Percentiles rank a stretch among this genome's conserved stretches.
Conservation (phyloP, 2,888 invertebrate genomes). For the Eulithis prunata region DNA sequence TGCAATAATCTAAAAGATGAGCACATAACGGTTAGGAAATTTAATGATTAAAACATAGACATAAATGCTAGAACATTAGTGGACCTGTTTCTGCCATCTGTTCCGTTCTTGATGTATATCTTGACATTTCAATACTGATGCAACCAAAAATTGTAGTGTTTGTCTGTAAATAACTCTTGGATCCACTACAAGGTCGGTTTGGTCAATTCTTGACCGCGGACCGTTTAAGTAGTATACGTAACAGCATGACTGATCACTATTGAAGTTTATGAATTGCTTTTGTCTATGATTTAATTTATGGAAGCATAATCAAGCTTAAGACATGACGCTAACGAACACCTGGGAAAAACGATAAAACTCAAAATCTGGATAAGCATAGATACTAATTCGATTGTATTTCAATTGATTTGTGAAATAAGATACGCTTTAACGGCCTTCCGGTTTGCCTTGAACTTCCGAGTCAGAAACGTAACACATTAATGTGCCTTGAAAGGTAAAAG, state of each 20-base stretch:
- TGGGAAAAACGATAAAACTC: too few species aligned
- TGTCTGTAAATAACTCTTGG: slow-evolving; percentile 24
- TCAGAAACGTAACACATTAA: background rate
- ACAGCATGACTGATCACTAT: background rate
- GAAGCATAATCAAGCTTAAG: too few species aligned
- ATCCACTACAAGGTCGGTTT: slow-evolving; percentile 21
- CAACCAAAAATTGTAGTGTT: slow-evolving; percentile 30
- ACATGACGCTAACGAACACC: too few species aligned
- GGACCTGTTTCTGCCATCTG: slow-evolving; percentile 37
- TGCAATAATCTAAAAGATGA: slow-evolving; percentile 28
- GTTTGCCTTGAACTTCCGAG: slow-evolving; percentile 17
- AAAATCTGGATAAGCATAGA: background rate
- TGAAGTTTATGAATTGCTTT: background rate
- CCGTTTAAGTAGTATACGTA: slow-evolving; percentile 8
- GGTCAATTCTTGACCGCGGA: slow-evolving; percentile 6
- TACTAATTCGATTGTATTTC: background rate
- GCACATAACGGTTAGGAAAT: slow-evolving; percentile 39
- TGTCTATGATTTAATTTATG: background rate
- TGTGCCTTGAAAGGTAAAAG: slow-evolving; percentile 2
- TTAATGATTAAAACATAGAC: slow-evolving; percentile 43
- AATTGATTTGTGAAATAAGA: background rate
- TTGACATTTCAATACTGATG: slow-evolving; percentile 30
- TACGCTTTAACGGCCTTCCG: slow-evolving; percentile 1
- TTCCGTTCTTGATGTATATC: slow-evolving; percentile 30
- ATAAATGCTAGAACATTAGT: slow-evolving; percentile 31